Percentiles rank a stretch among this genome's conserved stretches.
phyloP scores from a whole-genome alignment of 2,797 vertebrate species.

The Poecilia wingei region DNA sequence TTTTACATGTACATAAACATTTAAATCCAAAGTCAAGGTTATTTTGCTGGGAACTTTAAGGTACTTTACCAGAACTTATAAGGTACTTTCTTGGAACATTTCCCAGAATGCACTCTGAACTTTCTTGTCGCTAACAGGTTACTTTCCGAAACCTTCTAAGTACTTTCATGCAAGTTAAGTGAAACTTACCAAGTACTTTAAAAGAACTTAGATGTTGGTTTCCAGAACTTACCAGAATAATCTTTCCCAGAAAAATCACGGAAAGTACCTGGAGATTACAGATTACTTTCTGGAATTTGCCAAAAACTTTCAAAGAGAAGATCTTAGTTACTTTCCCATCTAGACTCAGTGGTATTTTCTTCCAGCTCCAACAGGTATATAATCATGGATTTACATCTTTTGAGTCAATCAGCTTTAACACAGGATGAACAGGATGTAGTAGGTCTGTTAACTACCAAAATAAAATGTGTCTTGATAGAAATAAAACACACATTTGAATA shows the following conservation, averaged over 20 bases:
- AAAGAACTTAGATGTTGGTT: not conserved
- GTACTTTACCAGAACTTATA: not conserved
- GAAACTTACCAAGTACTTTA: not conserved
- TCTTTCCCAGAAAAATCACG: not conserved
- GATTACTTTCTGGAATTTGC: not conserved
- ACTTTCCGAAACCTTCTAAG: not conserved
- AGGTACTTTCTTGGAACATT: not conserved
- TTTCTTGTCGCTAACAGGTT: not conserved
- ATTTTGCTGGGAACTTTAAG: not conserved
- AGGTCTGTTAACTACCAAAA: not conserved
- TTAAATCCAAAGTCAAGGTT: not conserved
- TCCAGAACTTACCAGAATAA: not conserved
- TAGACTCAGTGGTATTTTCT: not conserved
- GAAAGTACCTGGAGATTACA: not conserved
- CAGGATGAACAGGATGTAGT: not conserved
- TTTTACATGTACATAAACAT: not conserved
- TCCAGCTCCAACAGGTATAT: not conserved
- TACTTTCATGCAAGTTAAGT: not conserved
- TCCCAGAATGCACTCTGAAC: not conserved
- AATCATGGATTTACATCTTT: not conserved
- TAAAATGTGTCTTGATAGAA: not conserved
- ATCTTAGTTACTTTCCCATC: not conserved
- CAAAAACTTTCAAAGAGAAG: not conserved
- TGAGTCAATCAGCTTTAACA: not conserved
- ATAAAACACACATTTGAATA: not conserved